Base-by-base conservation (phyloP, 2,797 vertebrate genomes). In the Onychomys arenicola region DNA sequence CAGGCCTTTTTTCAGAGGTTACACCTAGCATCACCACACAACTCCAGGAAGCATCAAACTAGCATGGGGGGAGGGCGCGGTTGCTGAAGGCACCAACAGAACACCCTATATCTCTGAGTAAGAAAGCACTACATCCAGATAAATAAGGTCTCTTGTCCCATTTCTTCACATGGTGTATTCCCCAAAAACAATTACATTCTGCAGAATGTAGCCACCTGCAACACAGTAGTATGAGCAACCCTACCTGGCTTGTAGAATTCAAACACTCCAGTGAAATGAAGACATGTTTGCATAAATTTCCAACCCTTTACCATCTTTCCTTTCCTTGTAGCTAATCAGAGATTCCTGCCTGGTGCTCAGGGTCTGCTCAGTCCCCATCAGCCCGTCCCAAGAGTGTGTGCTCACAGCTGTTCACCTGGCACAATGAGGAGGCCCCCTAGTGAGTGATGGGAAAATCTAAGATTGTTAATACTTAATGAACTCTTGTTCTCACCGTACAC, bases 11-110 rank as follows among this genome's bases (percentile, higher is more conserved):
- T 27, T 40, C 27, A 21, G 13, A 6, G 29, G 43, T 27, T 29
- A 17, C 14, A 25, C 3, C 90, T 43, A 80, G n/a, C 52, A 65
- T 57, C 25, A 29, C n/a, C 34, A n/a, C 5, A 67, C 3, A 75
- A 61, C n/a, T 63, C 17, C 77, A 85, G 34, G 2, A 23, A 12
- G 19, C 6, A 49, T 89, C 80, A 23, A 55, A 55, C 6, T 40
- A 49, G 63, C 21, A 10, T 6, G 16, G 13, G 4, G 6, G 8
- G 11, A n/a, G 6, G 5, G 0, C 8, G 8, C 9, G 8, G 25
- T 0, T 14, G 29, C 6, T 85, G 65, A 52, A 10, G 61, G 34
- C 57, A 49, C 49, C 8, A 78, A 94, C 3, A 90, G 40, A 89
- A 29, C 14, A 37, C 7, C 40, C 17, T 32, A 5, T 0, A 6